Percentiles rank a stretch among this genome's conserved stretches.
phyloP scores from a whole-genome alignment of 2,888 invertebrate genomes.

The Trichogramma evanescens region DNA sequence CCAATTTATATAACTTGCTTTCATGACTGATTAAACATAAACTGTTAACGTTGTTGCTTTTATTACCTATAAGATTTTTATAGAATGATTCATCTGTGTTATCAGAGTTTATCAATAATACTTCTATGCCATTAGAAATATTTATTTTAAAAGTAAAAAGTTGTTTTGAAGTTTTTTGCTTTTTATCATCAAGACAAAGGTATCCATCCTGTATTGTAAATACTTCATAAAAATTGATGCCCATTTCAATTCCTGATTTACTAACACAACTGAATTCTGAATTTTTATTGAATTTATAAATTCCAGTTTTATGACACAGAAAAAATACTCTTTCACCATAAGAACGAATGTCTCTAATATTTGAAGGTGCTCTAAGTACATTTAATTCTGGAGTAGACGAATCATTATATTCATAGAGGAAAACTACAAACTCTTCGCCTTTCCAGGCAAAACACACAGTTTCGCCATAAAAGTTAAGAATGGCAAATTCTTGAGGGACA shows the following conservation, averaged over 20 bases:
- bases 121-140: constrained; percentile 1
- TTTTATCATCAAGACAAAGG: constrained; percentile 33
- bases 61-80: constrained; percentile 17
- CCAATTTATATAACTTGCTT: constrained; percentile 29
- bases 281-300: constrained; percentile 33
- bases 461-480: constrained; percentile 33
- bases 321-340: constrained; percentile 33
- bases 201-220: constrained; percentile 23
- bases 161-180: constrained; percentile 22
- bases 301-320: constrained; percentile 33
- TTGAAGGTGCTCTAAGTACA: constrained; percentile 28
- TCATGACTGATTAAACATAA: constrained; percentile 32
- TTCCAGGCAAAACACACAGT: constrained; percentile 38
- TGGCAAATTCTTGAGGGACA: constrained; percentile 28
- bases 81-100: constrained; percentile 24
- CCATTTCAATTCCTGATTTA: constrained; percentile 32
- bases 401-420: constrained; percentile 25
- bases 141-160: constrained; percentile 22
- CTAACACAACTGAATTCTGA: constrained; percentile 31
- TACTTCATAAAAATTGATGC: constrained; percentile 30
- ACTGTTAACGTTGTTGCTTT: constrained; percentile 10
- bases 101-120: constrained; percentile 17
- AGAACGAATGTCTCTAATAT: constrained; percentile 30
- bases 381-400: constrained; percentile 8
- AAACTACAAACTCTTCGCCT: constrained; percentile 26